A percentile compares a stretch with the other conserved stretches of the same genome.
Evolutionary conservation across 2,888 invertebrate species (phyloP).

Genomic region (Steinernema hermaphroditum): DNA sequence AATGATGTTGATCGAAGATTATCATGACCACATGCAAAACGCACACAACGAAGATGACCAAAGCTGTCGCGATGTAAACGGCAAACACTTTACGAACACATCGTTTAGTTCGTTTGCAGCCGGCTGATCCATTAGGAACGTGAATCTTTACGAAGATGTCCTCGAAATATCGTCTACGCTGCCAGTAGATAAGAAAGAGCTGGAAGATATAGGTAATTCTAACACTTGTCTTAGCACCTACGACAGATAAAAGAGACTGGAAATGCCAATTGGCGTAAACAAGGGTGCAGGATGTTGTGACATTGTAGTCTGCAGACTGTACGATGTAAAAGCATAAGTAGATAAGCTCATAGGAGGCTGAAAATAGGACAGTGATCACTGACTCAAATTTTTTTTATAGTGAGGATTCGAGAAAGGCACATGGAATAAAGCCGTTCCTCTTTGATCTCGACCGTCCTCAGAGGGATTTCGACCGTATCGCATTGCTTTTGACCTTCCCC

Average conservation of each 20-base stretch:
- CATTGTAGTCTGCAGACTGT: background rate
- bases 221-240: background rate
- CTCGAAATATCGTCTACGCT: slow-evolving; percentile 1
- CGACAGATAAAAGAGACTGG: slow-evolving; percentile 19
- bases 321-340: background rate
- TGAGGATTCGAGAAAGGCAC: no score
- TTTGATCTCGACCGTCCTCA: no score
- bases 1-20: background rate
- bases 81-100: slow-evolving; percentile 1
- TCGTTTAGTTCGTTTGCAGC: slow-evolving; percentile 11
- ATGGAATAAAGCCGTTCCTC: no score
- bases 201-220: background rate
- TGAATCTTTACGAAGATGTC: background rate
- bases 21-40: background rate
- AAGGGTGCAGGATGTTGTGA: background rate
- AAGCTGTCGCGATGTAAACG: background rate
- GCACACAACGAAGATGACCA: background rate
- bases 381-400: no score
- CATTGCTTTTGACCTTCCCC: no score
- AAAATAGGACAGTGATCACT: background rate
- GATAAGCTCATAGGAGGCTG: background rate
- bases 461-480: no score
- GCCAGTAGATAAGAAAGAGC: slow-evolving; percentile 32
- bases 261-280: background rate
- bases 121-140: slow-evolving; percentile 21